Base-by-base conservation (phyloP, 1,140 invertebrate species). In the Geopemphigus sp. region DNA sequence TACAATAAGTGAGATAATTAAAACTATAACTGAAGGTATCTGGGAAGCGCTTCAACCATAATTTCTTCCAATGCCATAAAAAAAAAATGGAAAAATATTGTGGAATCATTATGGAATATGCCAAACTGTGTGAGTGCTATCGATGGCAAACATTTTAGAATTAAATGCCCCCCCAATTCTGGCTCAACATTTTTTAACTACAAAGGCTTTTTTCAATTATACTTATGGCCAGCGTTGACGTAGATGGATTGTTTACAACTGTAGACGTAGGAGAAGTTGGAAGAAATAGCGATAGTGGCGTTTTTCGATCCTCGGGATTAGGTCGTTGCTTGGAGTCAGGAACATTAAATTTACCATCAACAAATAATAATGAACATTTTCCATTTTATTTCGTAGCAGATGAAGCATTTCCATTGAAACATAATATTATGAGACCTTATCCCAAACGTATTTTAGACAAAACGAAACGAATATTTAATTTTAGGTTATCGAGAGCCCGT, bases 71-170 rank as follows among this genome's bases (percentile, higher is more conserved):
- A n/a, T n/a, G n/a, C n/a, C n/a, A n/a, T n/a, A n/a, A n/a, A n/a
- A n/a, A n/a, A n/a, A n/a, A n/a, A n/a, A n/a, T n/a, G n/a, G n/a
- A n/a, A n/a, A n/a, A n/a, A n/a, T n/a, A n/a, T n/a, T n/a, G n/a
- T n/a, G n/a, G n/a, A n/a, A n/a, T n/a, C n/a, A n/a, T 17, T 70
- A 54, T 80, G 83, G 82, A 82, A 82, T 80, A 83, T 85, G 81
- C 83, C 85, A 32, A 83, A 86, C 83, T 84, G 84, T 81, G 81
- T 85, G 50, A 85, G 85, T 50, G 84, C 85, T 24, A 83, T 88
- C 24, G 86, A 88, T 84, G 86, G 87, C 1, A 86, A 85, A 81
- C 85, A 86, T 81, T 61, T 86, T 32, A 32, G 70, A 47, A 82
- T 85, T 22, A 22, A 83, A 68, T 57, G 78, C 63, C 83, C 82